phyloP scores from a whole-genome alignment of 2,113 vertebrate genomes.

The Pao palembangensis region DNA sequence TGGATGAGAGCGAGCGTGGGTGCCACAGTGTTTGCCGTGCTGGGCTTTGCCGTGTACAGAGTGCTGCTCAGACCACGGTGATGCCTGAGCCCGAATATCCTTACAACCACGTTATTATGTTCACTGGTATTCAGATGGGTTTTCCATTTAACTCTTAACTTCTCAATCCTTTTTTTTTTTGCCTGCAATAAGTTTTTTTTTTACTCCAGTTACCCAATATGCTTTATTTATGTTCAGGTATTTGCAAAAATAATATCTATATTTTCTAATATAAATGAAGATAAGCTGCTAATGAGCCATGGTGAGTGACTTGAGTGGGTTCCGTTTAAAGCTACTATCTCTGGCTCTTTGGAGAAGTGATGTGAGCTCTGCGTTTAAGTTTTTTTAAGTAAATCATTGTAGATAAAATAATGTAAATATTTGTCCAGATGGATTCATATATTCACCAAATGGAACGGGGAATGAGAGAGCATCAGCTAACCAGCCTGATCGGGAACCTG shows the following conservation, averaged over 20 bases:
- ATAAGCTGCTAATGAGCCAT: constrained; percentile 23
- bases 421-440: constrained; percentile 10
- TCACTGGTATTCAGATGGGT: too few species aligned
- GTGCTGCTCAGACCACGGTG: constrained; percentile 88
- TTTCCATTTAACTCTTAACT: too few species aligned
- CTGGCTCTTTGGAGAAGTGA: constrained; percentile 30
- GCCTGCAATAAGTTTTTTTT: constrained; percentile 1
- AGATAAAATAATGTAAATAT: constrained; percentile 5
- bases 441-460: neutral
- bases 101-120: neutral
- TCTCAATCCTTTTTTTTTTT: too few species aligned
- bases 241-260: constrained; percentile 46
- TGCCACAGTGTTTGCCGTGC: constrained; percentile 88
- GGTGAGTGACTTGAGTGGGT: constrained; percentile 7
- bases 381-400: constrained; percentile 46
- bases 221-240: constrained; percentile 31
- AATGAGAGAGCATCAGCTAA: constrained; percentile 10
- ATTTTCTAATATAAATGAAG: constrained; percentile 45
- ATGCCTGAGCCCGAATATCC: constrained; percentile 50
- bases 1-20: constrained; percentile 94
- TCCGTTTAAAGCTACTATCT: constrained; percentile 1
- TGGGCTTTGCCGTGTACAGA: constrained; percentile 95
- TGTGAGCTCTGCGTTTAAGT: constrained; percentile 11
- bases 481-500: neutral
- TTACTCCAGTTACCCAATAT: constrained; percentile 28